phyloP scores from a whole-genome alignment of 2,113 vertebrate genomes.

The Orycteropus afer region DNA sequence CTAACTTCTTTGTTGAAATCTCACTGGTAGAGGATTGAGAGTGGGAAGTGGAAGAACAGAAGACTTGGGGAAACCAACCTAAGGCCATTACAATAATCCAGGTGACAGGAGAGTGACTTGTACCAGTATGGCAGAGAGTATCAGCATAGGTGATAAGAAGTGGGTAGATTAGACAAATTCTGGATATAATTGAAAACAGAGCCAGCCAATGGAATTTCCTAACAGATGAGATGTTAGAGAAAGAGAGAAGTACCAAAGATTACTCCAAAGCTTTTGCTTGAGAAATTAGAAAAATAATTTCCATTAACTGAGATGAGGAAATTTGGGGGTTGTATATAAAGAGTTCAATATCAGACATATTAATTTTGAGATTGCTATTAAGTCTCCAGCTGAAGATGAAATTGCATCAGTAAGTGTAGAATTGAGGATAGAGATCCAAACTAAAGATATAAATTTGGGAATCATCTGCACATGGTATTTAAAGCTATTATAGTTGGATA shows the following conservation, averaged over 20 bases:
- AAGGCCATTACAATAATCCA: not conserved
- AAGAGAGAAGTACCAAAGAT: not conserved
- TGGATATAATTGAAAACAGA: not conserved
- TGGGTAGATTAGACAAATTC: not conserved
- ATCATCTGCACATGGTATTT: not conserved
- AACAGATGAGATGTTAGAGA: not conserved
- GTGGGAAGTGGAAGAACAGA: not conserved
- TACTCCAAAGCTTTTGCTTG: not conserved
- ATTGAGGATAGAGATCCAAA: too few species aligned
- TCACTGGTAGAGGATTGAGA: not conserved
- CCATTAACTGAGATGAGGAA: not conserved
- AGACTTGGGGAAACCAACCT: not conserved
- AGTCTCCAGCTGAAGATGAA: too few species aligned
- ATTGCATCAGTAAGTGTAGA: too few species aligned
- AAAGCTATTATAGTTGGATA: not conserved
- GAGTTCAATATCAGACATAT: not conserved
- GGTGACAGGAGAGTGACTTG: not conserved
- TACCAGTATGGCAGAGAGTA: not conserved
- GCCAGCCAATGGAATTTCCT: not conserved
- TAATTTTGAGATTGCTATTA: constrained; percentile 16
- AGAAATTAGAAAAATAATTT: not conserved
- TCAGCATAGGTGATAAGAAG: not conserved
- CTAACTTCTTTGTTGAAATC: not conserved
- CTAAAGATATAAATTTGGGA: too few species aligned
- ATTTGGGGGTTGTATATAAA: not conserved